Conservation (phyloP, 2,113 vertebrate genomes). For the Cinclus cinclus region DNA sequence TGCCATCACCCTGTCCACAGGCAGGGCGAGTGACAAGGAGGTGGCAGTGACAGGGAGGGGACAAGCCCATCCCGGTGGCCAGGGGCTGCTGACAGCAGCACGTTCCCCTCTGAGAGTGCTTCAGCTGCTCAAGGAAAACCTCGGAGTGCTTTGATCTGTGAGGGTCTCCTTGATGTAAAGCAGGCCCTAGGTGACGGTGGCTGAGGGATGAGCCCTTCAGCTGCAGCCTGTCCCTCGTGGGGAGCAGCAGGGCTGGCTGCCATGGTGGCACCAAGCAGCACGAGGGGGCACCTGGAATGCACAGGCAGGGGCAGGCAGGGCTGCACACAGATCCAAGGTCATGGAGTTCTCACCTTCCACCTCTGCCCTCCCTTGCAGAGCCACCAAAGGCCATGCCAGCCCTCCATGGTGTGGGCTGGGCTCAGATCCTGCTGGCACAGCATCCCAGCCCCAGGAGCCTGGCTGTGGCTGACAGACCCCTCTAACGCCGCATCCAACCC, state of each 20-base stretch:
- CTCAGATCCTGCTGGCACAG: rapidly evolving
- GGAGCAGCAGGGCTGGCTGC: background rate
- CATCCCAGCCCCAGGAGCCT: background rate
- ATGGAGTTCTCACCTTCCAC: rapidly evolving
- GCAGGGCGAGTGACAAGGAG: background rate
- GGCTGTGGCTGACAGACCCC: background rate
- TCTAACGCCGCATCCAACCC: background rate
- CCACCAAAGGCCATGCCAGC: background rate
- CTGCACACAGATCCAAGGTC: background rate
- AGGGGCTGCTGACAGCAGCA: background rate
- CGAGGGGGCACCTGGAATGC: background rate
- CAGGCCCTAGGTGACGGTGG: background rate
- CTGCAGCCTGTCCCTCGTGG: rapidly evolving
- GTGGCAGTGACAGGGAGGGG: background rate
- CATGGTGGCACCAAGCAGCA: rapidly evolving
- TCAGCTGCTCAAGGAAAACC: background rate
- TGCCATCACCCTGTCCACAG: rapidly evolving
- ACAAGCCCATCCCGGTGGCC: rapidly evolving
- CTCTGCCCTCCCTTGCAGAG: background rate
- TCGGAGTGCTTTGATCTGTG: background rate
- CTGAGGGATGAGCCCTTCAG: background rate
- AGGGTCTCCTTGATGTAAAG: background rate
- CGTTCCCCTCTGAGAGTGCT: background rate
- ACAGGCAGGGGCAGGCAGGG: background rate
- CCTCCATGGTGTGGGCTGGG: rapidly evolving